phyloP scores from a whole-genome alignment of 2,888 invertebrate genomes.

The Meiosimyza platycephala region DNA sequence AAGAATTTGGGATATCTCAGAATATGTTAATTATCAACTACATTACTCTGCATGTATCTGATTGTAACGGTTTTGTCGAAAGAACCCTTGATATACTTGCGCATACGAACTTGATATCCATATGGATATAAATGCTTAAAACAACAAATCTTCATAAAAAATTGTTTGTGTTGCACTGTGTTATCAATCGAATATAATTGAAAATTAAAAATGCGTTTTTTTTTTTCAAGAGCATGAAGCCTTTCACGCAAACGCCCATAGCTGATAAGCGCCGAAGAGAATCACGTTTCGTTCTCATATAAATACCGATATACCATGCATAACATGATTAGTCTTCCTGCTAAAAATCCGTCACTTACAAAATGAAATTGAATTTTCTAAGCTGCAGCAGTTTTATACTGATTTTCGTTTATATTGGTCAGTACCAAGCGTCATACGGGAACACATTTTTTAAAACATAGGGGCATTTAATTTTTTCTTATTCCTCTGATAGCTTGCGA shows the following conservation, averaged over 20 bases:
- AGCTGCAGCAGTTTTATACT: background rate
- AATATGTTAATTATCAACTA: too few species aligned
- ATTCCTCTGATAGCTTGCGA: slow-evolving; percentile 31
- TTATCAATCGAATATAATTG: too few species aligned
- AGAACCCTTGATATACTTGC: too few species aligned
- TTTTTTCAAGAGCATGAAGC: slow-evolving; percentile 40
- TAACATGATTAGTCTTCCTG: slow-evolving; percentile 7
- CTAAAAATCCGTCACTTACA: background rate
- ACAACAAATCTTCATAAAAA: too few species aligned
- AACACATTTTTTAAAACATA: too few species aligned
- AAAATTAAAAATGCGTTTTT: slow-evolving; percentile 6
- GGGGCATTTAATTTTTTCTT: background rate
- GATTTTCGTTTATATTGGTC: slow-evolving; percentile 6
- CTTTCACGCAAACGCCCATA: slow-evolving; percentile 34
- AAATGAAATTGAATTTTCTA: slow-evolving; percentile 10
- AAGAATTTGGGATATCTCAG: too few species aligned
- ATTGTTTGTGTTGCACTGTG: too few species aligned
- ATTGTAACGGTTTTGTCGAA: too few species aligned
- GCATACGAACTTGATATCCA: too few species aligned
- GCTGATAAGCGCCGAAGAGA: slow-evolving; percentile 21
- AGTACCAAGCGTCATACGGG: too few species aligned
- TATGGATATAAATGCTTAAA: too few species aligned
- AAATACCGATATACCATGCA: slow-evolving; percentile 7
- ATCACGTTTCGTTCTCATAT: background rate
- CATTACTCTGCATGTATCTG: too few species aligned